Evolutionary conservation across 2,888 invertebrate genomes (phyloP).

Genomic region (Heterodera filipjevi): DNA sequence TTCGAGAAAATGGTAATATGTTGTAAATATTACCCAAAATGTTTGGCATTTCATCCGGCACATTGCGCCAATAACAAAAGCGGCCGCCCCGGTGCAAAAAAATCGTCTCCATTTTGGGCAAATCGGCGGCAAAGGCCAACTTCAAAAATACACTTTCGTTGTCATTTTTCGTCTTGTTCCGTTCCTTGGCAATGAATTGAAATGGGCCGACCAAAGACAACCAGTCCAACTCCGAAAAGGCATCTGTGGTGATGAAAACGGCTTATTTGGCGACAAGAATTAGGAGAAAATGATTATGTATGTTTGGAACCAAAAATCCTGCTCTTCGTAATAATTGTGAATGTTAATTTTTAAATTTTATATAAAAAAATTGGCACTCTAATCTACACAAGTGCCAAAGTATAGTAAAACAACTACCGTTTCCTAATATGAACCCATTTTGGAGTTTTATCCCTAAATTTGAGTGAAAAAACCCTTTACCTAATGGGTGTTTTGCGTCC

Average conservation of each 20-base stretch:
- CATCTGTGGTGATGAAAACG: conserved; percentile 39
- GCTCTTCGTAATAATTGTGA: no score
- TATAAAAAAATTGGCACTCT: no score
- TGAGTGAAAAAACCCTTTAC: neutral
- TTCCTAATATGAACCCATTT: no score
- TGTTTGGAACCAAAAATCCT: no score
- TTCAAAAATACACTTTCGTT: conserved; percentile 73
- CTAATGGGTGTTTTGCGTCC: conserved; percentile 22
- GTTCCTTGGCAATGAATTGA: conserved; percentile 40
- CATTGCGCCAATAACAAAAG: conserved; percentile 53
- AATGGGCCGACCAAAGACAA: conserved; percentile 74
- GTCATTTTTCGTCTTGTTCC: conserved; percentile 71
- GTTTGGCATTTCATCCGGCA: conserved; percentile 8
- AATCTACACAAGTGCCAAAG: no score
- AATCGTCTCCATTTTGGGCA: conserved; percentile 88
- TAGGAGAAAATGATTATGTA: no score
- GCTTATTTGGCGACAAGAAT: no score
- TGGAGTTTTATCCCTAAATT: no score
- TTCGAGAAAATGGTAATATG: conserved; percentile 3
- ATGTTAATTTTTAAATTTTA: no score
- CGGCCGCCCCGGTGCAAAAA: conserved; percentile 37
- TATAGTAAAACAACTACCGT: no score
- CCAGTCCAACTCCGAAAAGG: conserved; percentile 33
- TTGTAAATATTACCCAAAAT: no score
- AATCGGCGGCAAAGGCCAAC: neutral